Base-by-base conservation (phyloP, 1,140 invertebrate species). In the Solenopsis invicta region DNA sequence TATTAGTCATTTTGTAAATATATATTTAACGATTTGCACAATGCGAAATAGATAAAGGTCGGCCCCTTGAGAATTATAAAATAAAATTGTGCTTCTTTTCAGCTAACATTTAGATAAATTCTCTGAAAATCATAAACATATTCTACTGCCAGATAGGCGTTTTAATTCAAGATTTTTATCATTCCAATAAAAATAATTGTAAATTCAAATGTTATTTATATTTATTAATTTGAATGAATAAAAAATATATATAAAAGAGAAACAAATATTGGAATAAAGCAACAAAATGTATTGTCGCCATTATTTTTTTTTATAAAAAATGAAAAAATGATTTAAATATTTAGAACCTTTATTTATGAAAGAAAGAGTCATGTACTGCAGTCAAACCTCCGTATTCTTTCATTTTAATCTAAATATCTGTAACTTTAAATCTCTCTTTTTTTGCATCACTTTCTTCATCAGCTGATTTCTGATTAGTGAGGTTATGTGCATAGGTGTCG, bases 171-270 rank as follows among this genome's bases (percentile, higher is more conserved):
- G 41, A 56, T 86, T 80, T 24, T 37, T 84, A 84, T 59, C 77
- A 88, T 90, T 91, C 66, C 66, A 84, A 86, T 77, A 62, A 76
- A 82, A 50, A 41, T 59, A 61, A 37, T 69, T 90, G 64, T 88
- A 84, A 88, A 85, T 90, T 72, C n/a, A 45, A 80, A 86, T 62
- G 50, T 90, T 71, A 87, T 86, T 87, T 87, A 82, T 90, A 91
- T 90, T 89, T 92, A 91, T 91, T 90, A 59, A 88, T 88, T 91
- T 88, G 82, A 75, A 67, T 24, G 69, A 82, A 93, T 88, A 90
- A 92, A 91, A 80, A 50, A 59, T 21, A 72, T 64, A 59, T 81
- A 61, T 64, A 67, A 76, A 29, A 77, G 37, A 56, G n/a, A 41
- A 6, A 18, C 34, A 24, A 2, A 37, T 6, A 52, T 54, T 61